These are phyloP conservation scores for Dromococcyx pavoninus DNA, from an alignment of 2,797 vertebrate species.

Conservation along the genomic window DNA sequence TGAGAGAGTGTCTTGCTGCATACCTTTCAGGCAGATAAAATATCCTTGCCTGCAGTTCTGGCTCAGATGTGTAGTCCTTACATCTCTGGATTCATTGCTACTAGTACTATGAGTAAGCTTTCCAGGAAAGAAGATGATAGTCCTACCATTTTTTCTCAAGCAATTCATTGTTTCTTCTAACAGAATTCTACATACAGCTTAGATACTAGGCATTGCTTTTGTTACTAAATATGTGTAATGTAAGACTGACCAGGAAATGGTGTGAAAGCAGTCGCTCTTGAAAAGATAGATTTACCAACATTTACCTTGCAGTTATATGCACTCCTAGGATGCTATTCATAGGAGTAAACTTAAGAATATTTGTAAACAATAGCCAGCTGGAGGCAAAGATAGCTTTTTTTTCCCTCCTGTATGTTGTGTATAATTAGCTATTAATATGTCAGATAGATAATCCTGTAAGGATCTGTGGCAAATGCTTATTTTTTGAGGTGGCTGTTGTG, in stretches of 20 bases:
- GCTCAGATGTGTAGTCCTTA: not conserved
- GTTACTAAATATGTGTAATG: not conserved
- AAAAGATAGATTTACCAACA: not conserved
- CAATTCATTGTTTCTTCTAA: not conserved
- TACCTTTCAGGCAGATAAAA: conserved; percentile 46
- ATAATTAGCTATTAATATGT: not conserved
- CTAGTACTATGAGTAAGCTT: not conserved
- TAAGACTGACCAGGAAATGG: not conserved
- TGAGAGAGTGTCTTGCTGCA: not conserved
- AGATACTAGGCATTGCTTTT: not conserved
- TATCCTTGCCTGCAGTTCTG: not conserved
- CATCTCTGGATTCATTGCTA: not conserved
- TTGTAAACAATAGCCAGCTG: conserved; percentile 4
- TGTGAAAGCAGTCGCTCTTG: not conserved
- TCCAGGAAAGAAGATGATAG: not conserved
- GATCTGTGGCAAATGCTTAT: not conserved
- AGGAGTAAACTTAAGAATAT: not conserved
- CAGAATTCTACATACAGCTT: not conserved
- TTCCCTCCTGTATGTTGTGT: not conserved
- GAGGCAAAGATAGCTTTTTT: not conserved
- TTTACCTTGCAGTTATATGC: not conserved
- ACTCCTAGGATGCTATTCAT: not conserved
- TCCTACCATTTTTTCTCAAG: not conserved
- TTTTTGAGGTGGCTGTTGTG: conserved; percentile 5
- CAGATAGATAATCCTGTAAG: not conserved